Percentiles rank a stretch among this genome's conserved stretches.
Evolutionary conservation across 2,888 invertebrate species (phyloP).

Genomic region (Cephus rjabovi): DNA sequence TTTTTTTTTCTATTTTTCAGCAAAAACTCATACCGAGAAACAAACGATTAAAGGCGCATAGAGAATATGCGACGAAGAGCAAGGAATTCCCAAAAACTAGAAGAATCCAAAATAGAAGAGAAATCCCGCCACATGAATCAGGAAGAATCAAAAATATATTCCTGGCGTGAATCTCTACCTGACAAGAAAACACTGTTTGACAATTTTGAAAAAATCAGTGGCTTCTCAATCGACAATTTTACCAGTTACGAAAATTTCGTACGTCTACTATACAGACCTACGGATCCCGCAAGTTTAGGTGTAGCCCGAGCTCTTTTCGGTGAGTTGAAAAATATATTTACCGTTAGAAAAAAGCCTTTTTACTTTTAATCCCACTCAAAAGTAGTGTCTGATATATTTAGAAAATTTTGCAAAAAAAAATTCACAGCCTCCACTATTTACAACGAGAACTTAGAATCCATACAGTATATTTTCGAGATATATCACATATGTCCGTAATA

Average conservation of each 20-base stretch:
- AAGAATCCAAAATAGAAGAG: conserved; percentile 2
- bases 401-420: neutral
- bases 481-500: neutral
- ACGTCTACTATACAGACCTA: conserved; percentile 73
- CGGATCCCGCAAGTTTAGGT: conserved; percentile 83
- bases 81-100: conserved; percentile 8
- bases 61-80: conserved; percentile 15
- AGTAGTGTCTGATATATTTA: neutral
- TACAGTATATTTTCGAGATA: neutral
- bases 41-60: neutral
- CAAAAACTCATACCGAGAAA: neutral
- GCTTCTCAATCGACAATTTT: conserved; percentile 48
- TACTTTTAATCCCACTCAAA: neutral
- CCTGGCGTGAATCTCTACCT: neutral
- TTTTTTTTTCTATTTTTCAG: neutral
- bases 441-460: neutral
- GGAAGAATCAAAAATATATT: neutral
- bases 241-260: conserved; percentile 67
- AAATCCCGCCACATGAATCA: neutral
- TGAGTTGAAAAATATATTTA: conserved; percentile 65
- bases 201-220: conserved; percentile 39
- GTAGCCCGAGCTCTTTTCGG: conserved; percentile 85
- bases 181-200: conserved; percentile 23
- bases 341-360: neutral
- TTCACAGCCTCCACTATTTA: neutral